These are phyloP conservation scores for Oscheius myriophilus DNA, from an alignment of 2,888 invertebrate genomes.

Conservation along the genomic window DNA sequence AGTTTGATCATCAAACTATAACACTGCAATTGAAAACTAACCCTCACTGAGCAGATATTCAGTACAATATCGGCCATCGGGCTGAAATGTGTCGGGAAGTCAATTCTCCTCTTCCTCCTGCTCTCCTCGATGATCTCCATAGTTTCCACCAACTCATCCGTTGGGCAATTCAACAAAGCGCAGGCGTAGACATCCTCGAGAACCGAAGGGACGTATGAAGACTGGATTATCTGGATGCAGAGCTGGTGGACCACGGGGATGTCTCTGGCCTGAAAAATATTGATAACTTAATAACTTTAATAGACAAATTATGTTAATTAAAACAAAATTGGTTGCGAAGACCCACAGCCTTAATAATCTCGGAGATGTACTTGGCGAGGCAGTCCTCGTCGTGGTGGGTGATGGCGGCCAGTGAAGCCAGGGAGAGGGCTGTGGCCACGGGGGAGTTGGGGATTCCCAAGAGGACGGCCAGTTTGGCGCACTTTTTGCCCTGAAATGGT, in stretches of 20 bases:
- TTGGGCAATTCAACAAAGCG: slow-evolving; percentile 48
- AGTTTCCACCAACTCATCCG: slow-evolving; percentile 30
- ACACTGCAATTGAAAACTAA: no score
- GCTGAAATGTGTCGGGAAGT: neutral
- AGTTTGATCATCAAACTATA: no score
- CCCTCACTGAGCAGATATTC: no score
- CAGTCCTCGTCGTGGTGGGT: slow-evolving; percentile 41
- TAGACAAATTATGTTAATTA: neutral
- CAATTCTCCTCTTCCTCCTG: slow-evolving; percentile 3
- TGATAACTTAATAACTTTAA: neutral
- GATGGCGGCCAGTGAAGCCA: slow-evolving; percentile 51
- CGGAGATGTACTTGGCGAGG: slow-evolving; percentile 47
- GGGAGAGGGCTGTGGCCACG: slow-evolving; percentile 50
- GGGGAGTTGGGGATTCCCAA: slow-evolving; percentile 46
- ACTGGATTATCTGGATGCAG: slow-evolving; percentile 47
- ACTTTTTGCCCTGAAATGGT: slow-evolving; percentile 36
- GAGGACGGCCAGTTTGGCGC: slow-evolving; percentile 45
- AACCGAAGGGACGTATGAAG: slow-evolving; percentile 36
- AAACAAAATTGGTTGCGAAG: neutral
- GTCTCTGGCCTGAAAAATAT: slow-evolving; percentile 31
- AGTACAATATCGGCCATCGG: no score
- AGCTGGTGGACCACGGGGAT: slow-evolving; percentile 53
- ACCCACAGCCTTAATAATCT: slow-evolving; percentile 33
- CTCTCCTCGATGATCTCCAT: slow-evolving; percentile 34
- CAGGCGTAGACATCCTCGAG: slow-evolving; percentile 53